Base-by-base conservation (phyloP, 2,797 vertebrate species). In the Anguilla marmorata region DNA sequence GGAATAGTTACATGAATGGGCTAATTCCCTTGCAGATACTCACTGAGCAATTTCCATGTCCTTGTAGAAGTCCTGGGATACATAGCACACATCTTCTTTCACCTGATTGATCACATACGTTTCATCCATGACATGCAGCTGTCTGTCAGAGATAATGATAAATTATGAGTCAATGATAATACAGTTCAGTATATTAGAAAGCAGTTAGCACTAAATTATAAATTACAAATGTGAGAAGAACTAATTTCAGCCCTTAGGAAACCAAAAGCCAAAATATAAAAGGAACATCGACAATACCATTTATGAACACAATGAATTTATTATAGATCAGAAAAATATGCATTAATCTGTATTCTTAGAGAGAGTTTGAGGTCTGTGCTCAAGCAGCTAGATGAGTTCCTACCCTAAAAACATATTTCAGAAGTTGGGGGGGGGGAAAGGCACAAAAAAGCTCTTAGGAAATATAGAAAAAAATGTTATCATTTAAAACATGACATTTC, bases 61-160 rank as follows among this genome's bases (percentile, higher is more conserved):
- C 90, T 96, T 97, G 92, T 97, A 98, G 91, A 99, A 99, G 87
- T 99, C 96, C 93, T 97, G 97, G 37, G 99, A 98, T 58, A 99
- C 98, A 0, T 99, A 99, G 91, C 98, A 99, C 30, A 99, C 98
- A 87, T 99, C 99, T 94, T 99, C 99, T 92, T 99, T 99, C 88
- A 98, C 99, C 93, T 99, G 99, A 93, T 99, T 99, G 91, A 99
- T 98, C 52, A 99, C 99, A 83, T 99, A 97, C 0, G 98, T 99
- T 94, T 99, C 99, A 93, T 99, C 98, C 99, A 99, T 99, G 88
- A 99, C 99, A 50, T 99, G 99, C 2, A 99, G 91, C 91, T 99
- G 99, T 50, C 98, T 99, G 90, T 11, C 86, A 90, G 33, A 87
- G 24, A 88, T 84, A 14, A 86, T 66, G 48, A 86, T 82, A 85